These are phyloP conservation scores for Microdon myrmicae DNA, from an alignment of 2,888 invertebrate genomes.

Conservation along the genomic window DNA sequence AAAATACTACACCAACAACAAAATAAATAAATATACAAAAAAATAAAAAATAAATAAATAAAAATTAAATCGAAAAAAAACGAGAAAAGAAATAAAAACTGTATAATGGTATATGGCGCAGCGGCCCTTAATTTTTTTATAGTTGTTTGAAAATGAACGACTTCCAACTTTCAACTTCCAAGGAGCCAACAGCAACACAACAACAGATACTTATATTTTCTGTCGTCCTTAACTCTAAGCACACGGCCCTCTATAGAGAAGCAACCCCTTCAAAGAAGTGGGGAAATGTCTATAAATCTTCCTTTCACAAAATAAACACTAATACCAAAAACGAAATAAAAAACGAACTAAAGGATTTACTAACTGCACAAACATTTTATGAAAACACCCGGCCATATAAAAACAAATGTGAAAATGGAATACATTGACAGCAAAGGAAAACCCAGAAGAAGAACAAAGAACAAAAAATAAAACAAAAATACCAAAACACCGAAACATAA, in stretches of 20 bases:
- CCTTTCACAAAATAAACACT: constrained; percentile 66
- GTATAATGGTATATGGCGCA: constrained; percentile 32
- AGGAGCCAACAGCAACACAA: neutral
- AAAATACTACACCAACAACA: no score
- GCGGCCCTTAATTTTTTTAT: constrained; percentile 53
- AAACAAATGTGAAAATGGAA: no score
- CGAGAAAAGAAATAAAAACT: constrained; percentile 31
- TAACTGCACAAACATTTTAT: constrained; percentile 56
- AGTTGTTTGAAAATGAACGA: constrained; percentile 49
- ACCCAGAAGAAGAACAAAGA: constrained; percentile 5
- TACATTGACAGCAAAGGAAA: constrained; percentile 44
- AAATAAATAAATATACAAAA: no score
- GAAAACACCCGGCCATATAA: no score
- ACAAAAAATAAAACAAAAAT: constrained; percentile 11
- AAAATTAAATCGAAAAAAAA: no score
- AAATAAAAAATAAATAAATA: no score
- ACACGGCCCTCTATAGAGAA: constrained; percentile 26
- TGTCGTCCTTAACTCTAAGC: constrained; percentile 27
- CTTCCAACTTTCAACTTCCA: constrained; percentile 1
- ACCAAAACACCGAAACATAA: constrained; percentile 22
- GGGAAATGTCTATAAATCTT: constrained; percentile 64
- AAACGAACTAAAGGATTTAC: constrained; percentile 60
- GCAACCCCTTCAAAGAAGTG: neutral
- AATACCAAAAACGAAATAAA: constrained; percentile 58
- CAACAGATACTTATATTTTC: no score